phyloP scores from a whole-genome alignment of 2,888 invertebrate genomes.

The Anoplius nigerrimus region DNA sequence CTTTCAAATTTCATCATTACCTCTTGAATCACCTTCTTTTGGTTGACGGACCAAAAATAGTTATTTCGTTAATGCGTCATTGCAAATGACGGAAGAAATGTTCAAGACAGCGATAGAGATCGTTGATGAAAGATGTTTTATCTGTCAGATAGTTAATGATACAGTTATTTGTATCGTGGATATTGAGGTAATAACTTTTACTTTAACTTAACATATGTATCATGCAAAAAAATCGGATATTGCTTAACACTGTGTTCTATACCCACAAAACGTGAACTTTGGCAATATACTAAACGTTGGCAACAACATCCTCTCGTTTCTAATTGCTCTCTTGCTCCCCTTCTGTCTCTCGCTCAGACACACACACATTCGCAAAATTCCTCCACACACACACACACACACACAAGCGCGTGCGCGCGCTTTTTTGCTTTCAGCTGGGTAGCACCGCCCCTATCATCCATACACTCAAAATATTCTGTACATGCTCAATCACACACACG shows the following conservation, averaged over 20 bases:
- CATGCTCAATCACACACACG: constrained; percentile 48
- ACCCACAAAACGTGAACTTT: constrained; percentile 66
- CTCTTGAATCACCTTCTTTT: too few species aligned
- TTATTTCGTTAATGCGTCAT: too few species aligned
- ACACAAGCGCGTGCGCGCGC: neutral
- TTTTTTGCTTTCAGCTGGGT: constrained; percentile 55
- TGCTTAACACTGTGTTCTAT: constrained; percentile 57
- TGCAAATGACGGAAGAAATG: too few species aligned
- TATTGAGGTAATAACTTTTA: neutral
- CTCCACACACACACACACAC: constrained; percentile 19
- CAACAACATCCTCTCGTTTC: constrained; percentile 64
- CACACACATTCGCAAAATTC: neutral
- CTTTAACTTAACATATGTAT: neutral
- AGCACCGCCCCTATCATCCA: constrained; percentile 59
- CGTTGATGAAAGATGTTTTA: neutral
- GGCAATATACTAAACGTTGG: constrained; percentile 70
- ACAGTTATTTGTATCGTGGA: neutral
- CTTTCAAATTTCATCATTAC: too few species aligned
- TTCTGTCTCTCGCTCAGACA: constrained; percentile 19
- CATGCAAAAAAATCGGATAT: constrained; percentile 47
- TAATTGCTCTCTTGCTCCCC: constrained; percentile 28
- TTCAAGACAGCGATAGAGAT: neutral
- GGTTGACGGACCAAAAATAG: too few species aligned
- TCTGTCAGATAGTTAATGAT: neutral
- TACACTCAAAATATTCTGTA: constrained; percentile 47